These are phyloP conservation scores for Clepsis dumicolana DNA, from an alignment of 2,888 invertebrate species.

Conservation along the genomic window DNA sequence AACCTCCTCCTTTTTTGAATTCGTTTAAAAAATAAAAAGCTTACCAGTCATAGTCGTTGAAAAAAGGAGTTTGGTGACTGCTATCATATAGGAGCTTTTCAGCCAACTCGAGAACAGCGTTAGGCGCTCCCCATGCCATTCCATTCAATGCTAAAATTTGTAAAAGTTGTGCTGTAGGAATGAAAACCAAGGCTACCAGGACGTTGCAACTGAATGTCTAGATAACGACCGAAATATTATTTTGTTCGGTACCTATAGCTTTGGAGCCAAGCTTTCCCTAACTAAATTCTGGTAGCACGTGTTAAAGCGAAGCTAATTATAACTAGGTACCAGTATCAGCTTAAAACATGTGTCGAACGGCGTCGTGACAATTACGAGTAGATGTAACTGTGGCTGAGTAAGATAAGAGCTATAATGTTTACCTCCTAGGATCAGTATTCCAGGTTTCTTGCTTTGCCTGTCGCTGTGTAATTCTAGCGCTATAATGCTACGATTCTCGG, in stretches of 20 bases:
- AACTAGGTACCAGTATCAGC: too few species aligned
- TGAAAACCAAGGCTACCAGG: too few species aligned
- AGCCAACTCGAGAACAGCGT: constrained; percentile 71
- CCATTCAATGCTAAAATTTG: constrained; percentile 65
- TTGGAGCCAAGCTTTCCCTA: too few species aligned
- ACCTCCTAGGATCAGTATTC: constrained; percentile 78
- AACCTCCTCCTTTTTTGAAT: too few species aligned
- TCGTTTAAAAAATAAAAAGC: constrained; percentile 40
- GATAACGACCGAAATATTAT: too few species aligned
- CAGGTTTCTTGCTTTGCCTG: constrained; percentile 70
- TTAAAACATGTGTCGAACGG: too few species aligned
- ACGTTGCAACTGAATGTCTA: too few species aligned
- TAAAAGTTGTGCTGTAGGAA: not conserved
- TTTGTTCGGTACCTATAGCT: too few species aligned
- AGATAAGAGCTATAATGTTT: constrained; percentile 9
- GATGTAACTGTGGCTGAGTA: not conserved
- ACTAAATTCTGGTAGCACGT: not conserved
- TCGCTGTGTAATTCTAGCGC: constrained; percentile 77
- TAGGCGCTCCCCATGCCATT: constrained; percentile 80
- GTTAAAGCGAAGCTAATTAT: not conserved
- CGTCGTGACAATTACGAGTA: too few species aligned
- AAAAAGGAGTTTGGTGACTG: constrained; percentile 78
- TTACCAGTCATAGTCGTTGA: constrained; percentile 82
- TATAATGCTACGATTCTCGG: constrained; percentile 66
- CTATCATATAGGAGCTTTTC: constrained; percentile 72